Conservation (phyloP, 35 echinoderm and acorn worm species). For the Ptychodera flava region DNA sequence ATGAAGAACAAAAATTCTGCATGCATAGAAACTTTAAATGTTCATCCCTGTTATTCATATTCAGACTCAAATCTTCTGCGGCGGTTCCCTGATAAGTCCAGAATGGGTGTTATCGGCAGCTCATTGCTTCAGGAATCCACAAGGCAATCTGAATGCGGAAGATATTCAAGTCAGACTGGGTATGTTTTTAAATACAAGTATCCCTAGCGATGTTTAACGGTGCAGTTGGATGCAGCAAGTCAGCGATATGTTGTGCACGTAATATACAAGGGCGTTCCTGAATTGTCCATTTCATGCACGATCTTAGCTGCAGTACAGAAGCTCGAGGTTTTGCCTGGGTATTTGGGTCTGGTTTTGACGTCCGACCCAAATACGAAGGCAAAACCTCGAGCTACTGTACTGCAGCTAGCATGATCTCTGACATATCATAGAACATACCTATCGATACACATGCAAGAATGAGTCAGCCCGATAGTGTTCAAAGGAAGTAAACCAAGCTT, state of each 20-base stretch:
- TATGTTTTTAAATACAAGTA: neutral
- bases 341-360: too few species aligned
- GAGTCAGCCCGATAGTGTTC: neutral
- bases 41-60: neutral
- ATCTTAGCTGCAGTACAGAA: too few species aligned
- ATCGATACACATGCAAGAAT: neutral
- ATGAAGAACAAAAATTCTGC: neutral
- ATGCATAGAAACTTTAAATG: neutral
- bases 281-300: too few species aligned
- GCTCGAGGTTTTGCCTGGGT: too few species aligned
- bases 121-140: neutral
- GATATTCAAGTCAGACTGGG: neutral
- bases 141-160: neutral
- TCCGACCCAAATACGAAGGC: too few species aligned
- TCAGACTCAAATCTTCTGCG: neutral
- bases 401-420: too few species aligned
- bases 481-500: too few species aligned
- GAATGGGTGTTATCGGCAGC: neutral
- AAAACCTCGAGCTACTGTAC: too few species aligned
- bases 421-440: too few species aligned
- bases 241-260: too few species aligned
- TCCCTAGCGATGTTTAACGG: neutral
- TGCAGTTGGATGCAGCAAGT: neutral
- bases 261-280: neutral
- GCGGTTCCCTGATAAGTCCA: neutral